These are phyloP conservation scores for Gibbula magus DNA, from an alignment of 2,888 invertebrate genomes.

Conservation along the genomic window DNA sequence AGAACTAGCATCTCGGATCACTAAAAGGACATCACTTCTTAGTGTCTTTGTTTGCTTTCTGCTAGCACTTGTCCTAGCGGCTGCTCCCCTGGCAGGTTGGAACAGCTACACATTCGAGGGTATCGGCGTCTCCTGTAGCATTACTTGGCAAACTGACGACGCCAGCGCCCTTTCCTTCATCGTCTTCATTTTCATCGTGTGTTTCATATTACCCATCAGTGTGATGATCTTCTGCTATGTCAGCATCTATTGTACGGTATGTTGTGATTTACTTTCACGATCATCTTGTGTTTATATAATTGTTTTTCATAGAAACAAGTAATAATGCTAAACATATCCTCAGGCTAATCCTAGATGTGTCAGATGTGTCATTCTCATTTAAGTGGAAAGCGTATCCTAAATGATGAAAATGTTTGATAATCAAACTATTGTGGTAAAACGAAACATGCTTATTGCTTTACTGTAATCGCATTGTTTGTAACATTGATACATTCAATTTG, in stretches of 20 bases:
- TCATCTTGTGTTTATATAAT: too few species aligned
- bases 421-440: too few species aligned
- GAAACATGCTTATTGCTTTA: too few species aligned
- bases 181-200: conserved; percentile 56
- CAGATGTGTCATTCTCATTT: too few species aligned
- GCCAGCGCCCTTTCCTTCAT: conserved; percentile 52
- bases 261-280: conserved; percentile 30
- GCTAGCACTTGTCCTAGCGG: conserved; percentile 56
- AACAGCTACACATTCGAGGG: conserved; percentile 60
- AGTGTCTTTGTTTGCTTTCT: conserved; percentile 45
- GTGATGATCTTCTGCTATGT: conserved; percentile 57
- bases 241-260: conserved; percentile 59
- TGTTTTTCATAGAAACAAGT: too few species aligned
- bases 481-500: too few species aligned
- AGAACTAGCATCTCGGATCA: conserved; percentile 44
- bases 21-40: conserved; percentile 43
- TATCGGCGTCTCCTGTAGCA: conserved; percentile 53
- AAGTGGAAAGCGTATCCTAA: too few species aligned
- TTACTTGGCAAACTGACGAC: conserved; percentile 50
- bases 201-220: conserved; percentile 55
- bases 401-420: too few species aligned
- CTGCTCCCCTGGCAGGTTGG: conserved; percentile 64
- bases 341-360: too few species aligned
- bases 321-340: too few species aligned
- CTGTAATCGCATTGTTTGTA: too few species aligned